These are phyloP conservation scores for Epsilonema sp. DNA, from an alignment of 2,888 invertebrate genomes.

Conservation along the genomic window DNA sequence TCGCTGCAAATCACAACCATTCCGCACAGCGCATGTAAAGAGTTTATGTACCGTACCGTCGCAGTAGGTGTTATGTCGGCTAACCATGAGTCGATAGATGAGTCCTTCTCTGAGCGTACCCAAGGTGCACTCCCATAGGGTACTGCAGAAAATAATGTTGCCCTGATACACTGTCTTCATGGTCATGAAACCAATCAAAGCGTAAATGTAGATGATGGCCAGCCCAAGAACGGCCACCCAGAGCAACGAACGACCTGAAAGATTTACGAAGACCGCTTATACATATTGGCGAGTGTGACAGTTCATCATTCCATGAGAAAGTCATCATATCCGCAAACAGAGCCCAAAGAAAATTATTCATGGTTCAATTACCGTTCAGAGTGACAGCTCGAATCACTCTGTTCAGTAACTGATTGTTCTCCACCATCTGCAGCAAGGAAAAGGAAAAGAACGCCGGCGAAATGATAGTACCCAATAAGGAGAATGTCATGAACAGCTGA, in stretches of 20 bases:
- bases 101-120: constrained; percentile 28
- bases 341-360: too few relatives aligned
- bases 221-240: constrained; percentile 25
- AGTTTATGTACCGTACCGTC: too few relatives aligned
- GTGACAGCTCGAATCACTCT: constrained; percentile 2
- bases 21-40: too few relatives aligned
- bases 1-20: neutral
- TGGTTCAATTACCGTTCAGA: constrained; percentile 3
- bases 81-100: constrained; percentile 11
- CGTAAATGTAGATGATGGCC: constrained; percentile 26
- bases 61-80: too few relatives aligned
- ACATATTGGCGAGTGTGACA: too few relatives aligned
- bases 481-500: neutral
- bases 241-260: constrained; percentile 18
- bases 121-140: constrained; percentile 25
- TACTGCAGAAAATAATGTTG: constrained; percentile 21
- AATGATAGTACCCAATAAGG: neutral
- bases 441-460: constrained; percentile 6
- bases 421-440: constrained; percentile 4
- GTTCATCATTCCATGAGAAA: too few relatives aligned
- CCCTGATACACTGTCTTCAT: constrained; percentile 17
- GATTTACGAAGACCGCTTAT: neutral
- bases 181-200: constrained; percentile 25
- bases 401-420: constrained; percentile 2
- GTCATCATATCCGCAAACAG: too few relatives aligned